Conservation (phyloP, 1,140 invertebrate genomes). For the Octopus sinensis region DNA sequence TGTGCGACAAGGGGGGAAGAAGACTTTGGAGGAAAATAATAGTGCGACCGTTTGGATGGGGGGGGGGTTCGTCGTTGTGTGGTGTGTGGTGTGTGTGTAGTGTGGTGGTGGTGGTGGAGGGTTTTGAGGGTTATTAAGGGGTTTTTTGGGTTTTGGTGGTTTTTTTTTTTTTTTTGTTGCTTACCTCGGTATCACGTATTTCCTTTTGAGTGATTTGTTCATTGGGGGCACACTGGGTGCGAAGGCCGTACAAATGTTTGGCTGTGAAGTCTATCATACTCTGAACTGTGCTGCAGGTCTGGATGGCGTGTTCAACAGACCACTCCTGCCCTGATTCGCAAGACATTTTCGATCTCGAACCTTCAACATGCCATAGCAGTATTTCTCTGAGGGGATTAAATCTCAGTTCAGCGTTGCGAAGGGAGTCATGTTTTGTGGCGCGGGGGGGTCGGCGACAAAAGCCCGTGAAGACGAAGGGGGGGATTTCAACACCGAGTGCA, state of each 20-base stretch:
- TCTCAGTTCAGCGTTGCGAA: not conserved
- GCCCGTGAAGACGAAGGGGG: not conserved
- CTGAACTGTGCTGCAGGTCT: slow-evolving; percentile 64
- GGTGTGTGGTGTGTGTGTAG: no score
- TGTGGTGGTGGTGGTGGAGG: no score
- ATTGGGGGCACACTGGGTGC: slow-evolving; percentile 87
- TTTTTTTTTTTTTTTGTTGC: not conserved
- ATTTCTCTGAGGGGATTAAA: not conserved
- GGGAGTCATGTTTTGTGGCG: slow-evolving; percentile 8
- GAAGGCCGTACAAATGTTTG: slow-evolving; percentile 82
- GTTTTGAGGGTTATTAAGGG: no score
- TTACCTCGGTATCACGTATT: slow-evolving; percentile 88
- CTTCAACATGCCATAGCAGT: slow-evolving; percentile 15
- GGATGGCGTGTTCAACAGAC: slow-evolving; percentile 47
- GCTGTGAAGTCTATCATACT: slow-evolving; percentile 93
- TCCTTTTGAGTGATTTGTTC: slow-evolving; percentile 91
- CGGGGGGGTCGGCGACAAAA: not conserved
- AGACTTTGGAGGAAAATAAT: no score
- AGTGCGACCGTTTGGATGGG: no score
- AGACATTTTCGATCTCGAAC: slow-evolving; percentile 32
- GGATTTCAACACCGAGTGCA: slow-evolving; percentile 8
- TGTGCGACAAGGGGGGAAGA: no score
- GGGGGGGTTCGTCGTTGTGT: no score
- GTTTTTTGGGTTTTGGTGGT: no score
- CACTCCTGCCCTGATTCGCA: slow-evolving; percentile 44